A percentile compares a stretch with the other conserved stretches of the same genome.
Conservation (phyloP, 2,113 vertebrate species). For the Chlamydotis undulata region DNA sequence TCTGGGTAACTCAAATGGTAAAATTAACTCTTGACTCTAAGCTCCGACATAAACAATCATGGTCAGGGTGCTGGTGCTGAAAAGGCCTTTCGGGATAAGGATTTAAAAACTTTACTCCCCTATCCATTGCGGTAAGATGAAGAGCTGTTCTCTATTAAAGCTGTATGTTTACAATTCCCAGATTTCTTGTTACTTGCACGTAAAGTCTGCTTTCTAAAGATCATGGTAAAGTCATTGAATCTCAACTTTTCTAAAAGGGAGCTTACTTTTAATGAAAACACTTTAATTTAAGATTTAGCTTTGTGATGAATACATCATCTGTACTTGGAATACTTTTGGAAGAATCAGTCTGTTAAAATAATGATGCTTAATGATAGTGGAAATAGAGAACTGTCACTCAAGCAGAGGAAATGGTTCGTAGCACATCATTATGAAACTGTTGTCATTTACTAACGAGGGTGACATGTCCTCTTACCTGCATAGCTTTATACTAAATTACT, state of each 20-base stretch:
- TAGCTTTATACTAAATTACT: background rate
- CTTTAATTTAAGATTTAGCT: background rate
- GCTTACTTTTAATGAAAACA: background rate
- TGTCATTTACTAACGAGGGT: background rate
- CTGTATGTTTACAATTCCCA: background rate
- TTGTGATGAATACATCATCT: background rate
- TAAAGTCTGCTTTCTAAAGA: background rate
- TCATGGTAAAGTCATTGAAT: background rate
- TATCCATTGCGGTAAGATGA: background rate
- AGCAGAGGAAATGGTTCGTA: background rate
- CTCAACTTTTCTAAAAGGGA: background rate
- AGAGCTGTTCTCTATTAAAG: background rate
- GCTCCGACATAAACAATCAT: background rate
- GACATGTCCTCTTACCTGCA: background rate
- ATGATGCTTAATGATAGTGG: background rate
- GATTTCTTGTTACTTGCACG: background rate
- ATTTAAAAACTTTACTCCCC: background rate
- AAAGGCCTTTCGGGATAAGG: background rate
- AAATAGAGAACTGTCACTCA: background rate
- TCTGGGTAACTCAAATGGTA: background rate
- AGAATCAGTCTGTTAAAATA: background rate
- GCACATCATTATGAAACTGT: background rate
- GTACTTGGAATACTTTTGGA: background rate
- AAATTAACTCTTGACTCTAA: background rate
- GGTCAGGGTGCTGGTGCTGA: background rate